A percentile compares a stretch with the other conserved stretches of the same genome.
Evolutionary conservation across 2,797 vertebrate species (phyloP).

Genomic region (Leptatherina wallacei): DNA sequence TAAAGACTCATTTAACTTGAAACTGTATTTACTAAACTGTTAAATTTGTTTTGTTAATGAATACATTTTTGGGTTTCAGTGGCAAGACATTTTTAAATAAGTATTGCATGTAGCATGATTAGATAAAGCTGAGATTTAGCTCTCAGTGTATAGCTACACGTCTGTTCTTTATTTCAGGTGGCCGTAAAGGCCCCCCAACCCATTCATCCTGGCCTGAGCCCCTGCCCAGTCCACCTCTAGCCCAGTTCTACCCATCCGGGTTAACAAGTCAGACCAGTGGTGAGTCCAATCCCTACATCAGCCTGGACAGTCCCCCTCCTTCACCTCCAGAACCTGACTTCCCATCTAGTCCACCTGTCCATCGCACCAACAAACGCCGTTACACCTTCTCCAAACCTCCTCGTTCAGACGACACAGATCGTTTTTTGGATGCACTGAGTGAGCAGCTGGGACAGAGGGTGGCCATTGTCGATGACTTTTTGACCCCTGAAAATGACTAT

Average conservation of each 20-base stretch:
- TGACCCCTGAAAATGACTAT: slow-evolving; percentile 96
- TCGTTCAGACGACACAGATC: slow-evolving; percentile 91
- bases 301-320: slow-evolving; percentile 92
- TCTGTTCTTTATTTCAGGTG: slow-evolving; percentile 63
- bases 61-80: neutral
- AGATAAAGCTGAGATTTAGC: slow-evolving; percentile 1
- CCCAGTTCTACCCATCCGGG: slow-evolving; percentile 85
- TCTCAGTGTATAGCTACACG: neutral
- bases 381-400: slow-evolving; percentile 93
- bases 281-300: slow-evolving; percentile 96
- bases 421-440: slow-evolving; percentile 93
- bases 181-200: slow-evolving; percentile 72
- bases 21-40: neutral
- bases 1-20: neutral
- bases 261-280: slow-evolving; percentile 90
- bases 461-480: slow-evolving; percentile 91
- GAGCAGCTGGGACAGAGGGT: slow-evolving; percentile 93
- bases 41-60: neutral
- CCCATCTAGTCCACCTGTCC: slow-evolving; percentile 83
- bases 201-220: slow-evolving; percentile 86
- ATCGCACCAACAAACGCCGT: slow-evolving; percentile 84
- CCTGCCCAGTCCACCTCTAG: slow-evolving; percentile 78
- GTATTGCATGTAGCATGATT: slow-evolving; percentile 1
- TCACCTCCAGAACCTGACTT: slow-evolving; percentile 85
- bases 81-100: neutral